phyloP scores from a whole-genome alignment of 2,113 vertebrate species.

The Podilymbus podiceps region DNA sequence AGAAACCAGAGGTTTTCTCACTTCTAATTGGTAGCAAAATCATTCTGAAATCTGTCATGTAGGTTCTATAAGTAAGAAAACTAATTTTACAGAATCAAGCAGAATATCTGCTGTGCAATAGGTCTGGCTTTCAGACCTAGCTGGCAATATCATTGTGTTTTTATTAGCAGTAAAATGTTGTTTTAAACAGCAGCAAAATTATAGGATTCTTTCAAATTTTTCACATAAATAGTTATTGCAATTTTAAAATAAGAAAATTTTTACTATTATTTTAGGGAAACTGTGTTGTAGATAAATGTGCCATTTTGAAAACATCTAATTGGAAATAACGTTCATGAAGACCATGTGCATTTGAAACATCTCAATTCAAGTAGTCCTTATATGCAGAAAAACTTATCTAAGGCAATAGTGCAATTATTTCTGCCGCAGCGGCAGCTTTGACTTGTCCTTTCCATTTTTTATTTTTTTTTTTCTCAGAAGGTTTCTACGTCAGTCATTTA shows the following conservation, averaged over 20 bases:
- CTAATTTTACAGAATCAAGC: not conserved
- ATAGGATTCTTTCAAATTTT: not conserved
- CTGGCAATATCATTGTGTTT: not conserved
- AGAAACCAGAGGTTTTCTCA: not conserved
- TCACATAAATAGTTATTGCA: not conserved
- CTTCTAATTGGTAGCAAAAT: not conserved
- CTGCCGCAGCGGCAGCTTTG: not conserved
- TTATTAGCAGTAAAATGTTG: not conserved
- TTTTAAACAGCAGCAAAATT: not conserved
- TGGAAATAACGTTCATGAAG: not conserved
- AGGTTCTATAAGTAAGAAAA: not conserved
- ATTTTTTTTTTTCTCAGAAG: not conserved
- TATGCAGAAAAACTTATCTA: not conserved
- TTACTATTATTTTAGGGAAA: not conserved
- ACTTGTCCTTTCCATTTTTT: not conserved
- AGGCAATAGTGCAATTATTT: not conserved
- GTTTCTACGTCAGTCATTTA: not conserved
- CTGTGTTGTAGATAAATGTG: not conserved
- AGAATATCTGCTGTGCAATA: not conserved
- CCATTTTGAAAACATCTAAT: not conserved
- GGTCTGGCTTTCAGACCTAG: not conserved
- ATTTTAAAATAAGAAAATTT: not conserved
- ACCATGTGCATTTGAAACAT: not conserved
- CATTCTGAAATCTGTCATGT: not conserved
- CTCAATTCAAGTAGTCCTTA: not conserved